Base-by-base conservation (phyloP, 2,888 invertebrate genomes). In the Andrena fulva region DNA sequence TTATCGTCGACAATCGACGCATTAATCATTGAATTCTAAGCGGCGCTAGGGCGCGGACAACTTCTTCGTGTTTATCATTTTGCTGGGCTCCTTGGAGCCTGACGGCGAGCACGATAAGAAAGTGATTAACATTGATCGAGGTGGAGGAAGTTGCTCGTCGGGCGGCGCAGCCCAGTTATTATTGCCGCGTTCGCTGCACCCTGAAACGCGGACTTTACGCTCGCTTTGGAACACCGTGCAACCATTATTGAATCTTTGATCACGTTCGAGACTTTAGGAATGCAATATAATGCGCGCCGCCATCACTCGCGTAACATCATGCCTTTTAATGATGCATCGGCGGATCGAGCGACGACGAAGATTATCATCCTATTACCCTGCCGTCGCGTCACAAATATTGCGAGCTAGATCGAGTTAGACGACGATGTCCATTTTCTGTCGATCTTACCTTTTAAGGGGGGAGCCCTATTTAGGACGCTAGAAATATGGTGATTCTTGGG, bases 201-300 rank as follows among this genome's bases (percentile, higher is more conserved):
- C 2, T 31, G 20, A 50, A 35, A n/a, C 67, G 16, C 12, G 20
- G 63, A 72, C 64, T 78, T 73, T 72, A 66, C 59, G 33, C 64
- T 70, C 42, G 80, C 77, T 80, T 86, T 54, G 31, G 68, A 80
- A 71, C 75, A 78, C 67, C 16, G 63, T 50, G 8, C 52, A 52
- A 31, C 68, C 59, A 35, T 83, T 80, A 83, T 85, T 82, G 78
- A 80, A 86, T 86, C 85, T 80, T 85, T 85, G 85, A 85, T 86
- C 77, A 54, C 10, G 72, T 73, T 75, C 59, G 31, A n/a, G 75
- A 78, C 77, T 83, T 76, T 59, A 54, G 56, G 79, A 83, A 84
- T 62, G 68, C 78, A 52, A 71, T 82, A 75, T 80, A 75, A 68
- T 60, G n/a, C 29, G 35, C 12, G 50, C 52, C 24, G 27, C 54